Evolutionary conservation across 2,113 vertebrate species (phyloP).

Genomic region (Grus americana): DNA sequence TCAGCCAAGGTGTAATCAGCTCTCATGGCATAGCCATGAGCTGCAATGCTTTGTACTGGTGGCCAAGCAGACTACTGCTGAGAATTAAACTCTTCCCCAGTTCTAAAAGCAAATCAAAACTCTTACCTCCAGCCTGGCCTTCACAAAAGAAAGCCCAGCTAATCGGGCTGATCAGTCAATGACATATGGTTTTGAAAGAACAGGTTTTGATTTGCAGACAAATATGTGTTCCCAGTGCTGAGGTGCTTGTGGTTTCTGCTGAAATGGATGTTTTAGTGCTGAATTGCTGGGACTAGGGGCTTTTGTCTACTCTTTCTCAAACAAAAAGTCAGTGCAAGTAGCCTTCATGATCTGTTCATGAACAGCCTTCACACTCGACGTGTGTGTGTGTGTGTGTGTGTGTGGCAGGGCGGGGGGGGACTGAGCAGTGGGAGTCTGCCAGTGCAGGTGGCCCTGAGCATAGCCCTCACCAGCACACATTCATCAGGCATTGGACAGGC

Average conservation of each 20-base stretch:
- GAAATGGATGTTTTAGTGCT: not conserved
- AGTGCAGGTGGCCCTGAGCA: not conserved
- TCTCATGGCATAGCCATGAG: not conserved
- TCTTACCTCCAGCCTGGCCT: not conserved
- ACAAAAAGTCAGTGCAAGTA: not conserved
- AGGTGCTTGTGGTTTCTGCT: not conserved
- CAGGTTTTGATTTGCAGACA: constrained; percentile 20
- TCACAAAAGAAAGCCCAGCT: not conserved
- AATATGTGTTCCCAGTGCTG: not conserved
- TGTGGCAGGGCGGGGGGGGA: not conserved
- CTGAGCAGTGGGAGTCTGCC: not conserved
- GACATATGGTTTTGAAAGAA: not conserved
- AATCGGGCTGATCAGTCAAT: not conserved
- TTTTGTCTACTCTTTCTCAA: not conserved
- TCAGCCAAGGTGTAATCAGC: constrained; percentile 41
- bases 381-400: not conserved
- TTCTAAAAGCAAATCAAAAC: constrained; percentile 22
- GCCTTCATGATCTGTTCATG: not conserved
- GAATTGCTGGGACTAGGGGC: not conserved
- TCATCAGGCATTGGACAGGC: not conserved
- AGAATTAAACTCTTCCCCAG: not conserved
- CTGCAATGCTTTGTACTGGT: not conserved
- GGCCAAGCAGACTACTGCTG: not conserved
- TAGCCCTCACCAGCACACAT: not conserved
- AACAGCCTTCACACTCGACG: not conserved